Evolutionary conservation across 2,113 vertebrate species (phyloP).

Genomic region (Pipra filicauda): DNA sequence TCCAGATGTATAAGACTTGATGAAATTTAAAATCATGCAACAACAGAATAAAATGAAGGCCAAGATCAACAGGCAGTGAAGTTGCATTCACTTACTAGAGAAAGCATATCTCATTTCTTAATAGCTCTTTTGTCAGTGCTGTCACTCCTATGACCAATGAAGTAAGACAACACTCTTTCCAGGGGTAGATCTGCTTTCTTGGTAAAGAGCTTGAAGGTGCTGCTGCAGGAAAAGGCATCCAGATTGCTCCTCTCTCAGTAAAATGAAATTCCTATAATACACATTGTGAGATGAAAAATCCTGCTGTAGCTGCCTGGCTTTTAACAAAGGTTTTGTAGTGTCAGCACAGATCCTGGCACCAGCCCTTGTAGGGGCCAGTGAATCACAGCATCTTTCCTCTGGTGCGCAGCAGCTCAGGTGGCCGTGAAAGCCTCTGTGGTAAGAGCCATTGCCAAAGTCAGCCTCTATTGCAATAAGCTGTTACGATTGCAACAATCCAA

Average conservation of each 20-base stretch:
- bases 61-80: not conserved
- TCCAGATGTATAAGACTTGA: not conserved
- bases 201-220: not conserved
- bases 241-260: accelerated
- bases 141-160: not conserved
- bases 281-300: not conserved
- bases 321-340: not conserved
- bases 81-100: not conserved
- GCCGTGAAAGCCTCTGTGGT: not conserved
- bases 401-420: accelerated
- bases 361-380: not conserved
- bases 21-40: not conserved
- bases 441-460: not conserved
- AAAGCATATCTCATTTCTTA: not conserved
- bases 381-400: not conserved
- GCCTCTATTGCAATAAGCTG: not conserved
- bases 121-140: not conserved
- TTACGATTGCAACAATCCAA: not conserved
- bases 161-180: not conserved
- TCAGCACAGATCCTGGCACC: not conserved
- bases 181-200: not conserved
- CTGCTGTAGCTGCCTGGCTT: not conserved
- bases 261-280: not conserved
- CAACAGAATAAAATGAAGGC: not conserved
- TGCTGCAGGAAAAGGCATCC: not conserved